Evolutionary conservation across 2,797 vertebrate species (phyloP), one percentile per base, ranked within the genome.

Genomic region (Clarias pachynema): DNA sequence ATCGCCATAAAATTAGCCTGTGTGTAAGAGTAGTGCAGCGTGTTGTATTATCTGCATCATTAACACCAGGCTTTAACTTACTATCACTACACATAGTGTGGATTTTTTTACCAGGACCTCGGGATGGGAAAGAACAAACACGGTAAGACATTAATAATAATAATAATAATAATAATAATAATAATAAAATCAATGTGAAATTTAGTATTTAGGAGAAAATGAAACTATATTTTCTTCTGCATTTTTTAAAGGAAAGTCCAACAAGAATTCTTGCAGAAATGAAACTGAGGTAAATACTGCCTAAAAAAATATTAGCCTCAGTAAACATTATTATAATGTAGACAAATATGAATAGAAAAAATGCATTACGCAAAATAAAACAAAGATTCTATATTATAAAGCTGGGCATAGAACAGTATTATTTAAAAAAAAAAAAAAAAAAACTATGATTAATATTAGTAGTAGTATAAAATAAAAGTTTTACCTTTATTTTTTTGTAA

Each of bases 91-190:
- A 88, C 80, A 82, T 72, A 66, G 77, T 22, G 49, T 69, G 73
- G 79, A 86, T 86, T 87, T 79, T 86, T 86, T 75, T 59, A 81
- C 79, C 62, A 44, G 93, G 92, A 94, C 86, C 81, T 85, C 86
- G 74, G 75, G 84, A 86, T 84, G 84, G 88, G 81, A 90, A 86
- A 88, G 15, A 88, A 88, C 89, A 86, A 79, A 57, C 80, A 96
- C 92, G 94, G 93, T 95, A 95, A 95, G 94, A 84, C 79, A 66
- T 74, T 83, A 62, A 90, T 66, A 82, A 91, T 85, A 86, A 87
- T 92, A 86, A 87, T 86, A 53, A 90, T 84, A 37, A 82, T 63
- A 82, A 86, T 84, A 86, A 88, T 79, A 81, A 84, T 70, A 84
- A 86, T 80, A 75, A 86, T 65, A 81, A 90, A 82, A 68, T 14